Base-by-base conservation (phyloP, 2,113 vertebrate genomes). In the Hydrolagus affinis region DNA sequence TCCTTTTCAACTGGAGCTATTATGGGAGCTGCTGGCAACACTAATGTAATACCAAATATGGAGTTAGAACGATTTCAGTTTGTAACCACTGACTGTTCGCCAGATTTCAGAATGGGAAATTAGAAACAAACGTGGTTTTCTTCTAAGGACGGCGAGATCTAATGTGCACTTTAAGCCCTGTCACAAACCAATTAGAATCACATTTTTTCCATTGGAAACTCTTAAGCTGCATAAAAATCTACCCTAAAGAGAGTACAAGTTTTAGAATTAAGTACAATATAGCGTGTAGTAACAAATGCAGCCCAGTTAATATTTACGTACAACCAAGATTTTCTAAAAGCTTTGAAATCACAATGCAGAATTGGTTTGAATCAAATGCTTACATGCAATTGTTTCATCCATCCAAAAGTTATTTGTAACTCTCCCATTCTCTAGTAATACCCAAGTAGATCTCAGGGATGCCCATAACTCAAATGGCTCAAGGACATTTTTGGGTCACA, bases 1-100 rank as follows among this genome's bases (percentile, higher is more conserved):
- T 78, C 21, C 3, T 60, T 57, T 78, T 62, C 21, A 62, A 78
- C 11, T 78, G 56, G 8, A 19, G 19, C 76, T 60, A 78, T 62
- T 60, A 62, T 77, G 44, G 75, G 44, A 77, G 75, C 23, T 77
- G 19, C n/a, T 56, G 44, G 11, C 21, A 59, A 77, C 21, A 59
- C 75, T n/a, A 77, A 59, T 23, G 56, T 59, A 78, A 78, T 78
- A 60, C 57, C 57, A 60, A 78, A 62, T 78, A 78, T 25, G 19
- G 76, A 78, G n/a, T 14, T 23, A 78, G n/a, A 78, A 78, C n/a
- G 23, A 62, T 78, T 78, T 78, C 57, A 78, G 57, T 60, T 0
- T 44, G 44, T 44, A 73, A 73, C 25, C 32, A 14, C 75, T 77
- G 75, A 60, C 56, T 32, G 60, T 60, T 60, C 60, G 56, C 76